Conservation (phyloP, 2,888 invertebrate species). For the Drosophila suboccidentalis region DNA sequence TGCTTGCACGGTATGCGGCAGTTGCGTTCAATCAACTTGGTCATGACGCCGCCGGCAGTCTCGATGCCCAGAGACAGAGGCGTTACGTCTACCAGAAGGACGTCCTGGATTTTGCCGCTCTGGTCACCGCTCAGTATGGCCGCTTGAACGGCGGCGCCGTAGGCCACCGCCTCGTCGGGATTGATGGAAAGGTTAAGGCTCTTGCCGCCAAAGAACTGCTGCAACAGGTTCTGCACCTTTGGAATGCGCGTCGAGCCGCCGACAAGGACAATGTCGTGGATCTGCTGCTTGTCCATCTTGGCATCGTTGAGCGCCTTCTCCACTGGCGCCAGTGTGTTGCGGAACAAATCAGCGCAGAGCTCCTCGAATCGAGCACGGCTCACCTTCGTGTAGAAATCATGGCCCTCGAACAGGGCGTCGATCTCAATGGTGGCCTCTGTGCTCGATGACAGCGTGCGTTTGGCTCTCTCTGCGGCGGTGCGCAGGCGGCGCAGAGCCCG, state of each 20-base stretch:
- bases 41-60: slow-evolving; percentile 93
- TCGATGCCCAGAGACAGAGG: slow-evolving; percentile 91
- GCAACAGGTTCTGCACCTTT: slow-evolving; percentile 90
- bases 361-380: slow-evolving; percentile 92
- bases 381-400: slow-evolving; percentile 90
- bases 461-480: slow-evolving; percentile 93
- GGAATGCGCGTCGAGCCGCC: slow-evolving; percentile 93
- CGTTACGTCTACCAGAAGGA: slow-evolving; percentile 89
- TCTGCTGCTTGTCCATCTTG: slow-evolving; percentile 91
- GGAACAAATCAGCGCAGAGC: slow-evolving; percentile 90
- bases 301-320: slow-evolving; percentile 92
- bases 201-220: slow-evolving; percentile 92
- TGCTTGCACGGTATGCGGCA: slow-evolving; percentile 90
- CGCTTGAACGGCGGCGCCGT: slow-evolving; percentile 91
- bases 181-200: slow-evolving; percentile 91
- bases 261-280: slow-evolving; percentile 93
- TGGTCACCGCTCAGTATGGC: slow-evolving; percentile 90
- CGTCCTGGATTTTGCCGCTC: slow-evolving; percentile 91
- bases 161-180: slow-evolving; percentile 93
- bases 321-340: slow-evolving; percentile 91
- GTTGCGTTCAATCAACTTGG: slow-evolving; percentile 91
- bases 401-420: slow-evolving; percentile 90
- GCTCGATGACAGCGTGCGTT: slow-evolving; percentile 92
- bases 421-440: slow-evolving; percentile 92
- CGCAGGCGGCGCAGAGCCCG: slow-evolving; percentile 90